phyloP scores from a whole-genome alignment of 2,888 invertebrate species.

The Thyatira batis region DNA sequence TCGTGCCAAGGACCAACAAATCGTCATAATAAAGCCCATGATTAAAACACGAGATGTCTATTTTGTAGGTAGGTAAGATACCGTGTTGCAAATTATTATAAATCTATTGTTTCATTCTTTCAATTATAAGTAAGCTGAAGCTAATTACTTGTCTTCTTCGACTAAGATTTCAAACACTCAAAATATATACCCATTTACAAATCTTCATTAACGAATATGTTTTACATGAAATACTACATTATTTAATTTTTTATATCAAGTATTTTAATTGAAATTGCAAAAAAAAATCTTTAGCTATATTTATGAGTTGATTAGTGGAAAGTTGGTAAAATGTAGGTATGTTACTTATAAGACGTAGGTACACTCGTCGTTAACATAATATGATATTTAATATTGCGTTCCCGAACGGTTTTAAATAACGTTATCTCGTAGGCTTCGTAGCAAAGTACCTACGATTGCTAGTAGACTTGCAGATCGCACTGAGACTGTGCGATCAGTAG shows the following conservation, averaged over 20 bases:
- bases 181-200: too few relatives aligned
- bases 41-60: conserved; percentile 20
- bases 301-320: too few relatives aligned
- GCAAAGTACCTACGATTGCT: neutral
- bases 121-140: conserved; percentile 30
- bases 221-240: conserved; percentile 1
- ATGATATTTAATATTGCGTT: too few relatives aligned
- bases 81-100: neutral
- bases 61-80: conserved; percentile 4
- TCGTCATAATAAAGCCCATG: conserved; percentile 20
- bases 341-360: too few relatives aligned
- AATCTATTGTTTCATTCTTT: neutral
- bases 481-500: too few relatives aligned
- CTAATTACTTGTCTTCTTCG: conserved; percentile 7
- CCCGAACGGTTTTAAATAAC: neutral
- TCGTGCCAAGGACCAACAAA: conserved; percentile 22
- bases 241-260: too few relatives aligned
- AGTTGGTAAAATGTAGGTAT: too few relatives aligned
- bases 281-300: too few relatives aligned
- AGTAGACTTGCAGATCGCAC: too few relatives aligned
- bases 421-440: neutral
- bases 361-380: too few relatives aligned
- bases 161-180: too few relatives aligned
- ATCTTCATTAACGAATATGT: conserved; percentile 12
- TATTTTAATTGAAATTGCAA: too few relatives aligned